Percentiles rank a stretch among this genome's conserved stretches.
phyloP scores from a whole-genome alignment of 1,140 invertebrate genomes.

The Cydia amplana region DNA sequence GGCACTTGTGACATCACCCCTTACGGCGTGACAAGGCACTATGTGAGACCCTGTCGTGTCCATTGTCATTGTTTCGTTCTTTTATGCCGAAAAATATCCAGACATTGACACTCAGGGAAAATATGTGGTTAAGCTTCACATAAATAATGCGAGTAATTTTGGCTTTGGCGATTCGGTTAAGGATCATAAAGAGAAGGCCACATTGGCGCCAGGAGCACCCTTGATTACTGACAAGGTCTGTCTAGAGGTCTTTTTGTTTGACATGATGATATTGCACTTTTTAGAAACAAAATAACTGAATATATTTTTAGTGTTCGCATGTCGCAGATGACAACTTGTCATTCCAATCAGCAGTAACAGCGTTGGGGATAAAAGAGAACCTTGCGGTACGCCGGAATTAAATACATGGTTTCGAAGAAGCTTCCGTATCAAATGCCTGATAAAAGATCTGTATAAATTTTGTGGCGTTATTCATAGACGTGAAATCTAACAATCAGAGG shows the following conservation, averaged over 20 bases:
- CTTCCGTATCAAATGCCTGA: too few species aligned
- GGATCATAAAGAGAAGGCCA: slow-evolving; percentile 8
- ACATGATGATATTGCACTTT: slow-evolving; percentile 2
- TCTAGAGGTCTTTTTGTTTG: slow-evolving; percentile 6
- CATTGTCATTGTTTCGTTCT: not conserved
- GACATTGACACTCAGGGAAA: not conserved
- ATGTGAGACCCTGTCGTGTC: too few species aligned
- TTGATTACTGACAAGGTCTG: slow-evolving; percentile 2
- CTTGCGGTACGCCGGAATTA: not conserved
- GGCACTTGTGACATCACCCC: too few species aligned
- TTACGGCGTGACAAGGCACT: too few species aligned
- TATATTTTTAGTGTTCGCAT: not conserved
- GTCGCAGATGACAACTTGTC: not conserved
- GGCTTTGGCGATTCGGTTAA: not conserved
- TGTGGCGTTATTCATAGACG: not conserved
- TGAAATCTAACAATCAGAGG: too few species aligned
- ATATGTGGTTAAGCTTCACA: not conserved
- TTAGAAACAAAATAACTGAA: not conserved
- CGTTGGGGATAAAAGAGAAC: not conserved
- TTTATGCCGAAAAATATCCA: not conserved
- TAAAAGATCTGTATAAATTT: not conserved
- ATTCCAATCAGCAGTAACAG: not conserved
- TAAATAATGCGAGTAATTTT: slow-evolving; percentile 1
- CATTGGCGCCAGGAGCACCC: slow-evolving; percentile 6
- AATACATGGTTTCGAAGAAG: too few species aligned